Percentiles rank a stretch among this genome's conserved stretches.
These are phyloP conservation scores for Catharus ustulatus DNA, from an alignment of 2,797 vertebrate species.

Conservation along the genomic window DNA sequence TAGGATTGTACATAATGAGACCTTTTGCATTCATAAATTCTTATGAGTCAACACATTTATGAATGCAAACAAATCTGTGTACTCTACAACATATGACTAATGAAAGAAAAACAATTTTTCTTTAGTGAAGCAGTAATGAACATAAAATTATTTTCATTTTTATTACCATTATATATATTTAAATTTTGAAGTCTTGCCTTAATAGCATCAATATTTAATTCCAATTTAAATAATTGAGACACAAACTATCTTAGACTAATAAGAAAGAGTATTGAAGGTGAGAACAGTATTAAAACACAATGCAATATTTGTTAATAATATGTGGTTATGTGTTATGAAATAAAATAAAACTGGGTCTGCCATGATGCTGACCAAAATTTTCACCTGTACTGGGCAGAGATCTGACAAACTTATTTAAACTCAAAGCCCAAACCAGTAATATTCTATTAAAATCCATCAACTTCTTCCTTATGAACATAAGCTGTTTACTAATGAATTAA, in stretches of 20 bases:
- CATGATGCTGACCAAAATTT: background rate
- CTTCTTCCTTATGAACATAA: background rate
- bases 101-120: background rate
- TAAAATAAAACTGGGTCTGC: background rate
- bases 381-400: background rate
- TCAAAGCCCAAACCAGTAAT: background rate
- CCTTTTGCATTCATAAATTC: background rate
- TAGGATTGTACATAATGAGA: background rate
- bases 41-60: background rate
- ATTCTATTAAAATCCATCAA: background rate
- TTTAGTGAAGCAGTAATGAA: background rate
- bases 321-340: background rate
- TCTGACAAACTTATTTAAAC: background rate
- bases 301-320: background rate
- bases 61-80: background rate
- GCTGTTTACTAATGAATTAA: background rate
- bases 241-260: background rate
- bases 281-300: background rate
- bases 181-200: background rate
- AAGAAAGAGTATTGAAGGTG: background rate
- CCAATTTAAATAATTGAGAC: background rate
- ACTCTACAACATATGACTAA: background rate
- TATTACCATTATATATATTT: background rate
- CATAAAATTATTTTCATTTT: background rate
- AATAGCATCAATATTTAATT: background rate